Base-by-base conservation (phyloP, 1,140 invertebrate genomes). In the Bombus confusus region DNA sequence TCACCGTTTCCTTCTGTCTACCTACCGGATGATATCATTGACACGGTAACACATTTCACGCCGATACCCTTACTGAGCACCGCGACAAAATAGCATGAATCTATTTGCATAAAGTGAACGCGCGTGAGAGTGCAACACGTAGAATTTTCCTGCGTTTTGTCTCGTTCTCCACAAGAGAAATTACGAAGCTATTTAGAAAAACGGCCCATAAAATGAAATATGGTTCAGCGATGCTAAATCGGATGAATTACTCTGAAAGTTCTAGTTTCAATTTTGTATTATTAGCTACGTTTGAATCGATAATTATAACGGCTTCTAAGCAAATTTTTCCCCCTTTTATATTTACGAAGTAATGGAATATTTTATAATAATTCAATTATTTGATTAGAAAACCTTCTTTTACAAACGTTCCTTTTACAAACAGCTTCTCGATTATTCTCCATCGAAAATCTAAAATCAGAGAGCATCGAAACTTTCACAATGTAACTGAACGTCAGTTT, bases 11-110 rank as follows among this genome's bases (percentile, higher is more conserved):
- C 83, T 80, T 85, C 83, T 85, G 83, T 80, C 77, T 85, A 31
- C 83, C 76, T 85, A 80, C 83, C 77, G 83, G 68, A 73, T 80
- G 76, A 80, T 85, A 85, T 85, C 83, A 85, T 85, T 85, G 83
- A 73, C 83, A 85, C 57, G 68, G 68, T 85, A 85, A 85, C 83
- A 85, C 83, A 85, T 85, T 85, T 85, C 76, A 64, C 41, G 68
- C 25, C 39, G 83, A 85, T 79, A 85, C 83, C 76, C 68, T 80
- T 80, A 77, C 59, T 31, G 59, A 83, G 72, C 72, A 28, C 9
- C 59, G 43, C 52, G 39, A 43, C 41, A n/a, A 82, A 22, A 22
- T 39, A 31, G 22, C 34, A 68, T 22, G 34, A 13, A 9, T 18
- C 3, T n/a, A 59, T 83, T 83, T 83, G 59, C 80, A 83, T 83